Base-by-base conservation (phyloP, 2,797 vertebrate genomes). In the Smutsia temminckii region DNA sequence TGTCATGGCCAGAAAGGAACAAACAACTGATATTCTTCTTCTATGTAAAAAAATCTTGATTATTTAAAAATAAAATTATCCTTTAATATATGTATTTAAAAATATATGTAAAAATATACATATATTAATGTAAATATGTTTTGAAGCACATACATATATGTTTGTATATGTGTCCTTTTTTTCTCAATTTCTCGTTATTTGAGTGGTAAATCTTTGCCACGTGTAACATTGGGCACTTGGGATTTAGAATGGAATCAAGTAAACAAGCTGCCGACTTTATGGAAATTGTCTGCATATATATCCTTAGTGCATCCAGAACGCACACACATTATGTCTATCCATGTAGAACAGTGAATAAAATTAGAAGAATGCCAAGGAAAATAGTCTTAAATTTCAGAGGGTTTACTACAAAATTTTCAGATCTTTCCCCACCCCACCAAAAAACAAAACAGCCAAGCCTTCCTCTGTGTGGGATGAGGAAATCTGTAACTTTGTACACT, bases 321-420 rank as follows among this genome's bases (percentile, higher is more conserved):
- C 29, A 25, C 5, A 55, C 4, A 29, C 0, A 25, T 77, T 57
- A 42, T 59, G 40, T 53, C n/a, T 75, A 12, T 61, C 11, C 9
- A 34, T 34, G 29, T 61, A n/a, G 34, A 86, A 34, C 6, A 98
- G 94, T 88, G 37, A 97, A 97, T 97, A 77, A 94, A 97, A 97
- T 97, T 97, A 89, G 95, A 97, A 97, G 88, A 92, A 93, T 98
- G 97, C 98, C 98, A 98, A 98, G 95, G 94, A 98, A 98, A 99
- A 98, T 98, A 98, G 96, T 98, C 97, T 98, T 97, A 96, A 98
- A 96, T 98, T 98, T 98, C 97, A 98, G 96, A 98, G 97, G 96
- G 96, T 97, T 94, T 98, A 98, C 97, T 97, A 97, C 97, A 98
- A 97, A 93, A 97, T 98, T 98, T 98, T 98, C 96, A 98, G 94